phyloP scores from a whole-genome alignment of 2,888 invertebrate genomes.

The Plagiodera versicolora region DNA sequence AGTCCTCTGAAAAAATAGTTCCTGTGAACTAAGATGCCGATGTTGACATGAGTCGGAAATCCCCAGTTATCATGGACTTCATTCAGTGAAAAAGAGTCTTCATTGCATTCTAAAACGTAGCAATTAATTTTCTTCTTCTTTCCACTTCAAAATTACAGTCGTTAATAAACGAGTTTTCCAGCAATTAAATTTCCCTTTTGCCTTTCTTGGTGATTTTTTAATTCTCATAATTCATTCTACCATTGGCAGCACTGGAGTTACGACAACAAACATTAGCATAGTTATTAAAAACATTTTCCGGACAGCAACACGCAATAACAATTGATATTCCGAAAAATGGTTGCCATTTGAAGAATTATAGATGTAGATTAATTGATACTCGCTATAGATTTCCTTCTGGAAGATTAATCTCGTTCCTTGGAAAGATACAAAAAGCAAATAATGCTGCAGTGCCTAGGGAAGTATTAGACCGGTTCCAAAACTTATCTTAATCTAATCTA shows the following conservation, averaged over 20 bases:
- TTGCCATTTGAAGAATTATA: too few species aligned
- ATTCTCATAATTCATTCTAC: background rate
- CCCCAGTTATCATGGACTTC: constrained; percentile 19
- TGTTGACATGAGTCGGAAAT: constrained; percentile 1
- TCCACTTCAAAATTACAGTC: constrained; percentile 21
- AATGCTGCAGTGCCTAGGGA: too few species aligned
- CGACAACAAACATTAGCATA: background rate
- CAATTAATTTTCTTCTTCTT: constrained; percentile 23
- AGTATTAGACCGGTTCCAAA: too few species aligned
- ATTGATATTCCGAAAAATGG: too few species aligned
- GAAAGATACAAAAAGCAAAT: too few species aligned
- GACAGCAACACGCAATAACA: too few species aligned
- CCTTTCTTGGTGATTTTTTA: constrained; percentile 11
- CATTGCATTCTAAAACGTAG: constrained; percentile 25
- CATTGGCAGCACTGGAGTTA: background rate
- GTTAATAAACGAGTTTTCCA: constrained; percentile 27
- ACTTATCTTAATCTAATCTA: too few species aligned
- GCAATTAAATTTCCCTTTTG: constrained; percentile 24
- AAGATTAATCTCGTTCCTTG: too few species aligned
- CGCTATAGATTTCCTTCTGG: too few species aligned
- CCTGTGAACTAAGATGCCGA: too few species aligned
- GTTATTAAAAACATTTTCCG: background rate
- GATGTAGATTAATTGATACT: too few species aligned
- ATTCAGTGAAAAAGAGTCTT: constrained; percentile 22
- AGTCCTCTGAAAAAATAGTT: too few species aligned